Evolutionary conservation across 1,140 invertebrate genomes (phyloP).

Genomic region (Papilio polytes): DNA sequence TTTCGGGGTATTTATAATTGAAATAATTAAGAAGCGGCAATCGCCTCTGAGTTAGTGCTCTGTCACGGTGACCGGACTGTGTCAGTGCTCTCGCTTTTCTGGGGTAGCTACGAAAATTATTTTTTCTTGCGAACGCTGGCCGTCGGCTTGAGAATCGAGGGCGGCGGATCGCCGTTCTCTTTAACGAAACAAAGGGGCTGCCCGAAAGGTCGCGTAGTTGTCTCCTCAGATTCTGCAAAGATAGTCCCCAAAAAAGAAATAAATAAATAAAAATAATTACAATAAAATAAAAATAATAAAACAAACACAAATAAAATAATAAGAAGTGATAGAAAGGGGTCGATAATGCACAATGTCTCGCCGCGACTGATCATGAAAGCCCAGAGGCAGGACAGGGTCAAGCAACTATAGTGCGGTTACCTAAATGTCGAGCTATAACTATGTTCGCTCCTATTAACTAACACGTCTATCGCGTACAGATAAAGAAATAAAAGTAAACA

Average conservation of each 20-base stretch:
- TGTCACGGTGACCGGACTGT: conserved; percentile 54
- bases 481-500: conserved; percentile 63
- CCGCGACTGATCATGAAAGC: conserved; percentile 51
- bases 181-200: conserved; percentile 88
- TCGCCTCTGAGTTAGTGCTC: conserved; percentile 62
- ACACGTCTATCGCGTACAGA: conserved; percentile 72
- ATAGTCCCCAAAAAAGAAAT: conserved; percentile 75
- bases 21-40: conserved; percentile 61
- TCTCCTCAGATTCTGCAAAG: conserved; percentile 85
- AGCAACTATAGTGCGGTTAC: conserved; percentile 69
- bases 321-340: conserved; percentile 44
- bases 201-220: conserved; percentile 89
- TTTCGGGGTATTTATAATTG: conserved; percentile 68
- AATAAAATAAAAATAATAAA: conserved; percentile 57
- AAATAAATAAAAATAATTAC: conserved; percentile 57
- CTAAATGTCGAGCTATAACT: conserved; percentile 66
- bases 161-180: conserved; percentile 85
- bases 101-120: conserved; percentile 62
- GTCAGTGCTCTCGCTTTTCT: conserved; percentile 54
- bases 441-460: conserved; percentile 72
- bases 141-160: conserved; percentile 80
- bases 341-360: conserved; percentile 46
- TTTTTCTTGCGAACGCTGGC: conserved; percentile 83
- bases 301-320: conserved; percentile 51
- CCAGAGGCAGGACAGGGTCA: conserved; percentile 70